A percentile compares a stretch with the other conserved stretches of the same genome.
These are phyloP conservation scores for Sinocyclocheilus maitianheensis DNA, from an alignment of 2,113 vertebrate species.

Conservation along the genomic window DNA sequence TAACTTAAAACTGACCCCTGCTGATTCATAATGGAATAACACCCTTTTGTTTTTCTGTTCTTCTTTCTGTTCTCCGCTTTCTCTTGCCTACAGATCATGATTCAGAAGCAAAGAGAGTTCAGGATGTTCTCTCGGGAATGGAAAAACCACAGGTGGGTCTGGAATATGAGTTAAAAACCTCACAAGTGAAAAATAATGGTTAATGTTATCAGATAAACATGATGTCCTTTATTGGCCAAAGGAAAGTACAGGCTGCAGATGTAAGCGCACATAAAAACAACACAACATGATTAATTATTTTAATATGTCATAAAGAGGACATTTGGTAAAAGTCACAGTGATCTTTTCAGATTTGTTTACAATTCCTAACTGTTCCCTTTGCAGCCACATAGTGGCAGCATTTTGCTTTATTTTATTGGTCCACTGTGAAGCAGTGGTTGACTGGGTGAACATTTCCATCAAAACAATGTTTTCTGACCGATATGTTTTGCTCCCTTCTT, in stretches of 20 bases:
- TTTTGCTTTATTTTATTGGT: not conserved
- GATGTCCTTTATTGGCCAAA: not conserved
- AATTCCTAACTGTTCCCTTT: not conserved
- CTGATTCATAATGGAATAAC: conserved; percentile 40
- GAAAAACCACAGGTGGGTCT: conserved; percentile 94
- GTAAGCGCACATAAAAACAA: not conserved
- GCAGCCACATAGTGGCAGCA: conserved; percentile 40
- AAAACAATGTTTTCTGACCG: conserved; percentile 24
- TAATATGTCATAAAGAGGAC: not conserved
- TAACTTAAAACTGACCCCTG: conserved; percentile 32
- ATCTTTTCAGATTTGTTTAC: not conserved
- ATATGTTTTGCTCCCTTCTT: not conserved
- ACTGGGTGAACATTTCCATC: not conserved
- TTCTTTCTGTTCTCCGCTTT: conserved; percentile 13
- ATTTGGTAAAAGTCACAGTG: not conserved
- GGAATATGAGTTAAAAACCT: not conserved
- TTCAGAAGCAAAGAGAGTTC: conserved; percentile 90
- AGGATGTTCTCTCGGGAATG: conserved; percentile 94
- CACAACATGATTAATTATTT: not conserved
- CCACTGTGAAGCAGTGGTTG: not conserved
- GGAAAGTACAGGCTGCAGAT: not conserved
- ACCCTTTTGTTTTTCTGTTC: not conserved
- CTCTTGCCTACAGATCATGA: conserved; percentile 84
- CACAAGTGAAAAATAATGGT: not conserved
- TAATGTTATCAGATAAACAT: not conserved